Percentiles rank a stretch among this genome's conserved stretches.
These are phyloP conservation scores for Mycalesis mineus DNA, from an alignment of 2,888 invertebrate genomes.

Conservation along the genomic window DNA sequence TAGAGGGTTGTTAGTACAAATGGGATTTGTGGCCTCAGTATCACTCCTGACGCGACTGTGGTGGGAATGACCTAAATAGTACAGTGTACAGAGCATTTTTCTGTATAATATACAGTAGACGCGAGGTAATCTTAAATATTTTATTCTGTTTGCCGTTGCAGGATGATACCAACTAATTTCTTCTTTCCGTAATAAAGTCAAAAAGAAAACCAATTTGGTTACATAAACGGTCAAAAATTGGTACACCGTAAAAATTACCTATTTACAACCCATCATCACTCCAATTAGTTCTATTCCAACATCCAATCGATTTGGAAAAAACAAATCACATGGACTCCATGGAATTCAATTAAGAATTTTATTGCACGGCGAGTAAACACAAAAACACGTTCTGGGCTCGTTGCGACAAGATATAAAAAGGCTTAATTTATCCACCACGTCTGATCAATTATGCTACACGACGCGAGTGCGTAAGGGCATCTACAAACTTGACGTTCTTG, in stretches of 20 bases:
- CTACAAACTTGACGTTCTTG: background rate
- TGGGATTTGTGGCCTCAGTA: no score
- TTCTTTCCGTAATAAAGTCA: background rate
- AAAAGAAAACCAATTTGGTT: slow-evolving; percentile 4
- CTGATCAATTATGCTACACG: slow-evolving; percentile 41
- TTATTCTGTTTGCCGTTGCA: no score
- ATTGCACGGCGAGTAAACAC: slow-evolving; percentile 40
- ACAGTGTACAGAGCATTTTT: no score
- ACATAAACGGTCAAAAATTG: slow-evolving; percentile 4
- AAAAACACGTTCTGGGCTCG: slow-evolving; percentile 42
- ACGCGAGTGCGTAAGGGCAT: slow-evolving; percentile 31
- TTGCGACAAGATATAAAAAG: slow-evolving; percentile 40
- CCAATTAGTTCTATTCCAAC: slow-evolving; percentile 27
- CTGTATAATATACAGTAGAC: no score
- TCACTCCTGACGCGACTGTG: no score
- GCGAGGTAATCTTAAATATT: no score
- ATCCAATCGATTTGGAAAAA: slow-evolving; percentile 24
- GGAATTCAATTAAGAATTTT: slow-evolving; percentile 44
- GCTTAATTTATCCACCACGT: slow-evolving; percentile 41
- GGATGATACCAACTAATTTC: background rate
- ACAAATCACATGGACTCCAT: slow-evolving; percentile 26
- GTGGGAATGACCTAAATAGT: no score
- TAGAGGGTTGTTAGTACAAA: no score
- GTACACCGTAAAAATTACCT: slow-evolving; percentile 3
- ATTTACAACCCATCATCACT: slow-evolving; percentile 13